Percentiles rank a stretch among this genome's conserved stretches.
These are phyloP conservation scores for Synaphobranchus kaupii DNA, from an alignment of 2,797 vertebrate genomes.

Conservation along the genomic window DNA sequence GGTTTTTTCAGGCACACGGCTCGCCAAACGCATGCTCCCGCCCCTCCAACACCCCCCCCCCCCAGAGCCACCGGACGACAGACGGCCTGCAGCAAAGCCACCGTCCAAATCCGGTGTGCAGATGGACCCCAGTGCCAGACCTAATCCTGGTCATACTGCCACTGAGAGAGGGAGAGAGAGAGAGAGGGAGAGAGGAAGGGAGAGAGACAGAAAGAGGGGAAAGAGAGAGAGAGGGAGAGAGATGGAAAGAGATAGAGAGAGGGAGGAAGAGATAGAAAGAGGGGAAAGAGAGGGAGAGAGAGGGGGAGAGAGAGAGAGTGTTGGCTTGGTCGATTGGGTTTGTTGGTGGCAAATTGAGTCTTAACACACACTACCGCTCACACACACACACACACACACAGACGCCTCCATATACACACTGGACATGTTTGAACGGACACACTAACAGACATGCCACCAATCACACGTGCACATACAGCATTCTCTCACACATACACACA, in stretches of 20 bases:
- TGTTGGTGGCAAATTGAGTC: neutral
- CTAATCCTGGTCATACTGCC: conserved; percentile 62
- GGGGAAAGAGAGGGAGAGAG: neutral
- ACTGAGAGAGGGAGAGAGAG: conserved; percentile 20
- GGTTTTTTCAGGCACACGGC: neutral
- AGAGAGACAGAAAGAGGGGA: neutral
- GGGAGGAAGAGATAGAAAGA: neutral
- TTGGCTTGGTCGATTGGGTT: neutral
- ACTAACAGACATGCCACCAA: neutral
- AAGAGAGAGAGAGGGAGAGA: no score
- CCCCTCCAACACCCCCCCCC: conserved; percentile 26
- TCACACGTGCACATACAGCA: neutral
- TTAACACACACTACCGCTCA: neutral
- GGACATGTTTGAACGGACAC: neutral
- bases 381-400: neutral
- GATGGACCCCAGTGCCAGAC: conserved; percentile 66
- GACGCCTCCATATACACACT: neutral
- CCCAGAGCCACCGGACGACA: conserved; percentile 62
- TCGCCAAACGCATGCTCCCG: neutral
- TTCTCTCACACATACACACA: neutral
- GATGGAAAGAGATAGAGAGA: neutral
- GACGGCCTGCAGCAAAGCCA: conserved; percentile 67
- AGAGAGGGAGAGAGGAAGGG: neutral
- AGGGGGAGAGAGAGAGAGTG: neutral
- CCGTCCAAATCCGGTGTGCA: conserved; percentile 72